Base-by-base conservation (phyloP, 2,888 invertebrate genomes). In the Pinctada fucata region DNA sequence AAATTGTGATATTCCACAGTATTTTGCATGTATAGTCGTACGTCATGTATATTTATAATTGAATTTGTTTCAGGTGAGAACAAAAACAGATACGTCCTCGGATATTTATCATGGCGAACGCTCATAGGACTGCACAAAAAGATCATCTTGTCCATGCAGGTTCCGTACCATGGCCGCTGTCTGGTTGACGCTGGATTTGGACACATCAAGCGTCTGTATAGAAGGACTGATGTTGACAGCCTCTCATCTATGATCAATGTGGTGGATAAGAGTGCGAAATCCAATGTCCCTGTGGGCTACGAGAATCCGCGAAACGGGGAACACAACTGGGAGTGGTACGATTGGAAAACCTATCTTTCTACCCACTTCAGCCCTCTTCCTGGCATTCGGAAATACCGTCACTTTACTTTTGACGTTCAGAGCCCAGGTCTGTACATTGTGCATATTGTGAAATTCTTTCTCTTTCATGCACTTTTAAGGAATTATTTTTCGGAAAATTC, bases 281-380 rank as follows among this genome's bases (percentile, higher is more conserved):
- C 70, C 4, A 70, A 70, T 50, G 50, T 3, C 1, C 3, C 51
- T 3, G 70, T 70, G 70, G 2, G 13, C 10, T 70, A 48, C 31
- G 3, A 50, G n/a, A 70, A 70, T 31, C 10, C n/a, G 6, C n/a
- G n/a, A n/a, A 31, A 13, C 49, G 16, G 49, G 45, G 51, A 51
- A 71, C 51, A 71, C 16, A 71, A n/a, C 48, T 70, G 50, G 70
- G 70, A 70, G 51, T 70, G 70, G 50, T 50, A 13, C 50, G 70
- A 70, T 49, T 70, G 48, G 70, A 50, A 70, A 45, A 65, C 65
- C 5, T 65, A 31, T 65, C 16, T 45, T 45, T 31, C 31, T 65
- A 65, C 65, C 45, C 45, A 31, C 10, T 16, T 45, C 65, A n/a
- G n/a, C n/a, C n/a, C n/a, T n/a, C n/a, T n/a, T n/a, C n/a, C n/a